Base-by-base conservation (phyloP, 30 jellyfish, hydroid and myxozoan genomes). In the Hydra vulgaris region DNA sequence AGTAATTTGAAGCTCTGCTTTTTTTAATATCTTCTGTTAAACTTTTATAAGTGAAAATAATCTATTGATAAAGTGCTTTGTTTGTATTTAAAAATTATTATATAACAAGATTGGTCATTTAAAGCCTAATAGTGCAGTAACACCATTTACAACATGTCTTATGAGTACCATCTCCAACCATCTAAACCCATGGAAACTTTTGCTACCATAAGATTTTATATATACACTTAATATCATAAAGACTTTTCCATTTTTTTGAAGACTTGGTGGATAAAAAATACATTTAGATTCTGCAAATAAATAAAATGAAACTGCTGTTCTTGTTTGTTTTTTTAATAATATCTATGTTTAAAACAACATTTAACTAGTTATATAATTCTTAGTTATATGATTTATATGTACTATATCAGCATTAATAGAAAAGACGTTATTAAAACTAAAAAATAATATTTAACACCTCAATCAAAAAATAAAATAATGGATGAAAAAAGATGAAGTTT, bases 81-180 rank as follows among this genome's bases (percentile, higher is more conserved):
- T 20, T 68, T 68, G 76, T 86, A 84, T 84, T 86, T 86, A 66
- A 72, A 85, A 17, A 73, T 71, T 81, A 53, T 80, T 26, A 79
- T 85, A 53, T 80, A 86, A 83, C 83, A 26, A 80, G 91, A 70
- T 80, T 80, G 23, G 95, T 79, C 53, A 85, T 70, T 79, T 81
- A 70, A 17, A 91, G 95, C 87, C 54, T 82, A 24, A 86, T 80
- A 54, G 82, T 27, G n/a, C 85, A 18, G 27, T 81, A 21, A 86
- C 90, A 80, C 78, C 73, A 67, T 69, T 86, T 86, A 74, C 95
- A 81, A 74, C 53, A 81, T 26, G 90, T 87, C 54, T 66, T 79
- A 72, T 86, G 83, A 16, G 91, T 79, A 21, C 89, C 87, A 80
- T 86, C 95, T 1, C 84, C 75, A 8, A 77, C 89, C 73, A 66